Evolutionary conservation across 2,113 vertebrate genomes (phyloP), one percentile per base, ranked within the genome.

Genomic region (Tetrax tetrax): DNA sequence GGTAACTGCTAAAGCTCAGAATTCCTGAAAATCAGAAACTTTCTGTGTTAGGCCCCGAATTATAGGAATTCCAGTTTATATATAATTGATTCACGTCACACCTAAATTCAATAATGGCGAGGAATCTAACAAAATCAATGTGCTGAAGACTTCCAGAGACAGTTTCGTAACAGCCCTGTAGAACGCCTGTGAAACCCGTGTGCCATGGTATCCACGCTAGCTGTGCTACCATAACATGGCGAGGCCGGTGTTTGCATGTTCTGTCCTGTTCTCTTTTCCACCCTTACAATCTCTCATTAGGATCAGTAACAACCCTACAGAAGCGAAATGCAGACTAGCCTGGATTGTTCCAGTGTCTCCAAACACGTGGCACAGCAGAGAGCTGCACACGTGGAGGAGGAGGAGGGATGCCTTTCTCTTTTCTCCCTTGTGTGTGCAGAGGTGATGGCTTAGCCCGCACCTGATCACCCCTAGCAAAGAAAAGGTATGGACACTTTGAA

Each of bases 311-410:
- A 89, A 8, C 47, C 38, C 88, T 54, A 22, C 17, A 82, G 64
- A 66, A 89, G 76, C 76, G 45, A n/a, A 89, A 50, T 1, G 0
- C 68, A 63, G 63, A 23, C 45, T 6, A 10, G 53, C 38, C 88
- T 21, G 76, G 60, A 29, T 61, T 50, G 79, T 35, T 80, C n/a
- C 69, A 38, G 0, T 10, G 57, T 22, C 43, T 87, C 56, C 72
- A 37, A 37, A 66, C 0, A 9, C 2, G 45, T 10, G 72, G 45
- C 1, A 2, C 59, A 45, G 72, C 63, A 45, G 19, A 19, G 33
- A 41, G 60, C 64, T 35, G 43, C 54, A 41, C 0, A 4, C 2
- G 0, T 3, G n/a, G 29, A 33, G 57, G 21, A 74, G 69, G 29
- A 77, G n/a, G 45, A 80, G 4, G 13, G 71, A 17, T 38, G 68